Evolutionary conservation across 2,888 invertebrate species (phyloP).

Genomic region (Barypeithes pellucidus): DNA sequence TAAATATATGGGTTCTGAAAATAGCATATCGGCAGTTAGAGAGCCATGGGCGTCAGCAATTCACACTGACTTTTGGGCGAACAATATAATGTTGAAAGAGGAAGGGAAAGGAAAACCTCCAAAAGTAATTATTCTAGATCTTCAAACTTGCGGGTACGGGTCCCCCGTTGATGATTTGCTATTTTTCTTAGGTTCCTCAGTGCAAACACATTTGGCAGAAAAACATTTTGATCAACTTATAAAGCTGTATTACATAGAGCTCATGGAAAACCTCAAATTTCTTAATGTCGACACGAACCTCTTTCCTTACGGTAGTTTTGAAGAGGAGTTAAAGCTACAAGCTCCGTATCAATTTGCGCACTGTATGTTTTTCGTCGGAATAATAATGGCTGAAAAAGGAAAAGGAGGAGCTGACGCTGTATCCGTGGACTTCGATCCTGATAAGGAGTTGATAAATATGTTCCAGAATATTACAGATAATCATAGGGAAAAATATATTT

Average conservation of each 20-base stretch:
- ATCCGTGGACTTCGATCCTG: constrained; percentile 23
- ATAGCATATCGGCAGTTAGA: not conserved
- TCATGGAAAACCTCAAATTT: constrained; percentile 26
- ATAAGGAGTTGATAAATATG: constrained; percentile 26
- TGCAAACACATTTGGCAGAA: not conserved
- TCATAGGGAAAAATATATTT: constrained; percentile 39
- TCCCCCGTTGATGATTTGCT: constrained; percentile 32
- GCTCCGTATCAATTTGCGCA: constrained; percentile 22
- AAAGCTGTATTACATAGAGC: constrained; percentile 34
- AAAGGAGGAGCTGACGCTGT: constrained; percentile 10
- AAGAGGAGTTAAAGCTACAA: constrained; percentile 27
- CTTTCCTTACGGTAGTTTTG: constrained; percentile 27
- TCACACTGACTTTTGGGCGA: constrained; percentile 46
- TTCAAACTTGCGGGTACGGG: constrained; percentile 24
- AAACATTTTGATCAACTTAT: constrained; percentile 36
- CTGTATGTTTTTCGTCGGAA: constrained; percentile 11
- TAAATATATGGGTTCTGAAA: not conserved
- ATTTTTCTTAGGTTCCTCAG: constrained; percentile 41
- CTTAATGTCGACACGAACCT: constrained; percentile 29
- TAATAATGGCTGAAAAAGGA: constrained; percentile 36
- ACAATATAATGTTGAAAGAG: constrained; percentile 43
- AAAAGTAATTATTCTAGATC: constrained; percentile 42
- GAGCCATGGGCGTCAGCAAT: constrained; percentile 36
- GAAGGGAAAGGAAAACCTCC: constrained; percentile 9
- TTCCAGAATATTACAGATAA: constrained; percentile 19